Evolutionary conservation across 2,113 vertebrate species (phyloP).

Genomic region (Rhombomys opimus): DNA sequence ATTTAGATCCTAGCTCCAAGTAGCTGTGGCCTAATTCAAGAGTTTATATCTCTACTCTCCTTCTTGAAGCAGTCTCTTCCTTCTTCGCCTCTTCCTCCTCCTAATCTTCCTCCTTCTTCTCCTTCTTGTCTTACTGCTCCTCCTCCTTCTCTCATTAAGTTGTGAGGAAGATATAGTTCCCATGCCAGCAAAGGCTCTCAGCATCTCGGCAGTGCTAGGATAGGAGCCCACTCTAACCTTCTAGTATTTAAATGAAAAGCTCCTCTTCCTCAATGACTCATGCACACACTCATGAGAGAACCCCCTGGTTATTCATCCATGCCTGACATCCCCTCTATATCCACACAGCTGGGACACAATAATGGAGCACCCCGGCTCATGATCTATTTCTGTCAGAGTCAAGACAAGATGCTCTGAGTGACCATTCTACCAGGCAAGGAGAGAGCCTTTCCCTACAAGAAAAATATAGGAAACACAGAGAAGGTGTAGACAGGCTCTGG

Average conservation of each 20-base stretch:
- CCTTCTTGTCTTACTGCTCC: neutral
- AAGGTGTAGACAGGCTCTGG: neutral
- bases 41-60: neutral
- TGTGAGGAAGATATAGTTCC: conserved; percentile 11
- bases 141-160: neutral
- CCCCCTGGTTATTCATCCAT: no score
- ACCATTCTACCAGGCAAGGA: neutral
- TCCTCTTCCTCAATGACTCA: neutral
- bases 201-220: neutral
- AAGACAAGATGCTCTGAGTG: neutral
- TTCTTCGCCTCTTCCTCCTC: neutral
- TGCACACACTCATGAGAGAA: neutral
- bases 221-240: neutral
- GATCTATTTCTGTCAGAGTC: neutral
- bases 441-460: neutral
- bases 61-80: neutral
- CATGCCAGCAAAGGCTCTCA: neutral
- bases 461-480: conserved; percentile 8
- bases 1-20: neutral
- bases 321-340: neutral
- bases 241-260: neutral
- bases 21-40: neutral
- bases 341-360: neutral
- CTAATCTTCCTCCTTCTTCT: neutral
- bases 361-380: neutral